phyloP scores from a whole-genome alignment of 2,888 invertebrate genomes.

The Caradrina clavipalpis region DNA sequence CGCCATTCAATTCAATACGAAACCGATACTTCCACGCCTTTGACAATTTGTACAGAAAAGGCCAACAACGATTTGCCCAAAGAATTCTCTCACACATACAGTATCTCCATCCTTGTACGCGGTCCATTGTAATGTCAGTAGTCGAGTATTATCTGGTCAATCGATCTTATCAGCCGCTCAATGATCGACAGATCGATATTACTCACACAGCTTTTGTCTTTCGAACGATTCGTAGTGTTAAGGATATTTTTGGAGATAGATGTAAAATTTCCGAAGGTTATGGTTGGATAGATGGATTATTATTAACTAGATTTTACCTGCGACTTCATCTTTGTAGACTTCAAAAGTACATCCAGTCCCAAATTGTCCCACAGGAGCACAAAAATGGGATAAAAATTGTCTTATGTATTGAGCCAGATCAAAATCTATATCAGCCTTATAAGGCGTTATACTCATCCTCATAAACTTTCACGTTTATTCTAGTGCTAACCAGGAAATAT shows the following conservation, averaged over 20 bases:
- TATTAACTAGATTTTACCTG: too few relatives aligned
- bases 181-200: conserved; percentile 60
- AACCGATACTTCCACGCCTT: conserved; percentile 28
- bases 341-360: too few relatives aligned
- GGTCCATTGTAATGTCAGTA: conserved; percentile 65
- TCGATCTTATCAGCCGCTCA: conserved; percentile 57
- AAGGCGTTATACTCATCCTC: too few relatives aligned
- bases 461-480: too few relatives aligned
- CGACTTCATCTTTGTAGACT: too few relatives aligned
- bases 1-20: conserved; percentile 12
- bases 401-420: too few relatives aligned
- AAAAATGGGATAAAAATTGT: too few relatives aligned
- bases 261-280: neutral
- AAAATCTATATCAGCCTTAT: too few relatives aligned
- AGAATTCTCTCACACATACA: conserved; percentile 41
- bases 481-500: too few relatives aligned
- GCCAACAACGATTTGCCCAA: conserved; percentile 19
- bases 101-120: conserved; percentile 54
- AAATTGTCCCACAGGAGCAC: too few relatives aligned
- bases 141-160: conserved; percentile 54
- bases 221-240: neutral
- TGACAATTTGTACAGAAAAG: conserved; percentile 21
- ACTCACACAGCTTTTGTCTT: conserved; percentile 62
- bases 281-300: too few relatives aligned
- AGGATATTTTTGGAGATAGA: conserved; percentile 4